Base-by-base conservation (phyloP, 2,113 vertebrate genomes). In the Uria lomvia region DNA sequence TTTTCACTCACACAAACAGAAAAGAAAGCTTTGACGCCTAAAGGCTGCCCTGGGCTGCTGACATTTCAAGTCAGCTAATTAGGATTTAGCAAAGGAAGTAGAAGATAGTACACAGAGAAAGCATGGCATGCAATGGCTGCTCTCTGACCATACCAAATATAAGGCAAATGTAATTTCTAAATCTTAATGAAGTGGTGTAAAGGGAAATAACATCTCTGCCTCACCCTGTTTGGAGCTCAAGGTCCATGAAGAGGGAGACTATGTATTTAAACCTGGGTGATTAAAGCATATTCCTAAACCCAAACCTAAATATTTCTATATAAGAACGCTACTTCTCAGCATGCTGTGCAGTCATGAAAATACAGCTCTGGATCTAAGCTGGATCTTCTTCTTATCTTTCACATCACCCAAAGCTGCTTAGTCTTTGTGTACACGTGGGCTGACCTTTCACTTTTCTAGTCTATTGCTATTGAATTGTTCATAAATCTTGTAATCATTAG, bases 401-500 rank as follows among this genome's bases (percentile, higher is more conserved):
- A 88, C 91, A 90, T 94, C 78, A 79, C 17, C 45, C 67, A 88
- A 87, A 93, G 77, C 74, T 81, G 49, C 88, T 95, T 91, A 93
- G 74, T 79, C 86, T 86, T 91, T 88, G 74, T 81, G 79, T 92
- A 70, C 58, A 42, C 0, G 11, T 60, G 81, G 78, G 53, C 75
- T 94, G 58, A 84, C 90, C 86, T 94, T 79, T 86, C 68, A 63
- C 66, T 97, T 93, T 94, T 71, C 74, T 86, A 94, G 82, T 86
- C 86, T 82, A 72, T 77, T 94, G 71, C 71, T 91, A 95, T 56
- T 78, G 86, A 92, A 90, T 87, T 82, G 77, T 86, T 93, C 87
- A 95, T 92, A 96, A 96, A 96, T 91, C 87, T 75, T 62, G 73
- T 42, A 71, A 88, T 78, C 82, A 93, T 95, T 96, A 95, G 66